A percentile compares a stretch with the other conserved stretches of the same genome.
Conservation (phyloP, 2,888 invertebrate genomes). For the Hypomecis atomaria region DNA sequence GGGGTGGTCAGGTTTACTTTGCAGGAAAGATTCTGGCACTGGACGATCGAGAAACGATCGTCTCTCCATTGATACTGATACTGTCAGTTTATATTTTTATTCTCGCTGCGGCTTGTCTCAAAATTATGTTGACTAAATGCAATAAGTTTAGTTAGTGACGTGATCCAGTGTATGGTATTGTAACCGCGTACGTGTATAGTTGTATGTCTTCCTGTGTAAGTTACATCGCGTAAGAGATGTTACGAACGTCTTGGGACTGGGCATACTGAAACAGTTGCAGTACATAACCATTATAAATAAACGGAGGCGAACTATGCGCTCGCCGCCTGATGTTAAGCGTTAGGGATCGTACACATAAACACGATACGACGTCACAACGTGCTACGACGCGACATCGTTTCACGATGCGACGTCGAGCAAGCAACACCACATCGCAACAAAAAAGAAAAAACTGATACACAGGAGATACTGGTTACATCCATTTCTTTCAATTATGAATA, state of each 20-base stretch:
- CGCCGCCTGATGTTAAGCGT: no score
- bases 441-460: no score
- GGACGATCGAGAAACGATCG: constrained; percentile 9
- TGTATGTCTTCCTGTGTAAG: constrained; percentile 83
- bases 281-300: no score
- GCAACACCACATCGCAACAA: no score
- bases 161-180: constrained; percentile 44
- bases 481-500: no score
- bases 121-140: constrained; percentile 31
- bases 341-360: no score
- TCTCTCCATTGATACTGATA: neutral
- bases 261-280: neutral
- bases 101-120: constrained; percentile 21
- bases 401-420: no score
- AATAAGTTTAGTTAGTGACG: constrained; percentile 37
- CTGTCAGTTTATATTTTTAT: constrained; percentile 12
- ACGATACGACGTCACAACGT: no score
- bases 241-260: constrained; percentile 52
- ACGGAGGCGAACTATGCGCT: no score
- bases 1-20: constrained; percentile 75
- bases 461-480: no score
- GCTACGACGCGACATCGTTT: no score
- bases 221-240: constrained; percentile 64
- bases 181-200: constrained; percentile 71
- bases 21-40: constrained; percentile 51